phyloP scores from a whole-genome alignment of 2,797 vertebrate species.

The Cossypha polioptera region DNA sequence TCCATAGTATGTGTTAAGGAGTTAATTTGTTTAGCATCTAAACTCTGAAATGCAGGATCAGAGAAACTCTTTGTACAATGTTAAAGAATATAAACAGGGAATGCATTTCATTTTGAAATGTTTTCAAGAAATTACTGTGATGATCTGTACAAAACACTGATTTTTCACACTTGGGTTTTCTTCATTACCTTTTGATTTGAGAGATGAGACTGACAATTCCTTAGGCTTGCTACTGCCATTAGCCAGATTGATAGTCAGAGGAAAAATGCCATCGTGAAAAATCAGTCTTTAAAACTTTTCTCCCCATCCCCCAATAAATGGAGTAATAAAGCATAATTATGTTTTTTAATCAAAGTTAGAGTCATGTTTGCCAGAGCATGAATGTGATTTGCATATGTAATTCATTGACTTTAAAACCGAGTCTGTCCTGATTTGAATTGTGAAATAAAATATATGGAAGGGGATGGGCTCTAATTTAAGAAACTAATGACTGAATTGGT shows the following conservation, averaged over 20 bases:
- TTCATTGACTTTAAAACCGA: background rate
- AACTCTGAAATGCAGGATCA: background rate
- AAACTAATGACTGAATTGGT: background rate
- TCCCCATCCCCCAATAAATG: background rate
- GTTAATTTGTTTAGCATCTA: constrained; percentile 23
- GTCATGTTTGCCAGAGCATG: background rate
- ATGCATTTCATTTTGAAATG: background rate
- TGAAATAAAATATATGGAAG: background rate
- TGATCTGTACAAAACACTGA: background rate
- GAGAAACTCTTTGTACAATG: background rate
- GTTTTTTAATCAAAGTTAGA: background rate
- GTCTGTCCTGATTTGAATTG: background rate
- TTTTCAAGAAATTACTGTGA: background rate
- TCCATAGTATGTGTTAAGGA: background rate
- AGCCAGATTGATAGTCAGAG: background rate
- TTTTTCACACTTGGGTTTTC: background rate
- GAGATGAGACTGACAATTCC: background rate
- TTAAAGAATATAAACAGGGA: background rate
- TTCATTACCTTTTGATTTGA: background rate
- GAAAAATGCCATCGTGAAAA: background rate
- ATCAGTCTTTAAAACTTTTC: background rate
- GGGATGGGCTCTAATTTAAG: background rate
- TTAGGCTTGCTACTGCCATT: background rate
- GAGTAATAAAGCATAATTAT: background rate
- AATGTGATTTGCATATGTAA: background rate